These are phyloP conservation scores for Phalacrocorax brasilianus DNA, from an alignment of 2,113 vertebrate species.

Conservation along the genomic window DNA sequence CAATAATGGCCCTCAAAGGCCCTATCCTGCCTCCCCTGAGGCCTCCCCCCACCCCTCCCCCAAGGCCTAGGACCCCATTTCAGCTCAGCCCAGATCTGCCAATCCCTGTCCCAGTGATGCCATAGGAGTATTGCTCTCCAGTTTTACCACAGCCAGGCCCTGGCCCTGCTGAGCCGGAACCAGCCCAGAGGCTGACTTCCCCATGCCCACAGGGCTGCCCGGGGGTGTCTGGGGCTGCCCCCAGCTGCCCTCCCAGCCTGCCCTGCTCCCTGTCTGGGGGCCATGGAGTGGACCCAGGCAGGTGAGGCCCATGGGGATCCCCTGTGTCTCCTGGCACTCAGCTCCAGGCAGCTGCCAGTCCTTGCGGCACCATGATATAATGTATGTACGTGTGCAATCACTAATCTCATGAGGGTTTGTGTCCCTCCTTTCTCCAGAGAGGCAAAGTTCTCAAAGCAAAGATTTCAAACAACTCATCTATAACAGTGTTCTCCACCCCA, in stretches of 20 bases:
- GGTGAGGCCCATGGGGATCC: neutral
- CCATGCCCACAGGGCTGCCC: neutral
- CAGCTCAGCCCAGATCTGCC: neutral
- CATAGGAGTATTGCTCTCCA: neutral
- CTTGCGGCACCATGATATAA: accelerated
- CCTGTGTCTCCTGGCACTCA: neutral
- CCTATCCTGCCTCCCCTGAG: neutral
- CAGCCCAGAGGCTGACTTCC: accelerated
- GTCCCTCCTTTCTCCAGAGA: neutral
- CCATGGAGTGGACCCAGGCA: accelerated
- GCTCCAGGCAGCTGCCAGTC: neutral
- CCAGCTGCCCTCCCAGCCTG: neutral
- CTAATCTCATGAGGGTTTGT: neutral
- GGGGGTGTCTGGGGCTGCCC: neutral
- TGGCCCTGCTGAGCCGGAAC: neutral
- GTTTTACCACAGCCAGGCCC: neutral
- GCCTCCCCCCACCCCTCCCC: neutral
- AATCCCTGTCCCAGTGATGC: neutral
- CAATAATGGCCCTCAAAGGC: neutral
- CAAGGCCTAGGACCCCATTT: neutral
- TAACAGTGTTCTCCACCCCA: neutral
- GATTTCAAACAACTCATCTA: neutral
- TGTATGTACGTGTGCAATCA: accelerated
- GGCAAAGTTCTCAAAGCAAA: neutral
- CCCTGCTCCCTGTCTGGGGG: neutral